These are phyloP conservation scores for Torymus tubicola DNA, from an alignment of 2,888 invertebrate genomes.

Conservation along the genomic window DNA sequence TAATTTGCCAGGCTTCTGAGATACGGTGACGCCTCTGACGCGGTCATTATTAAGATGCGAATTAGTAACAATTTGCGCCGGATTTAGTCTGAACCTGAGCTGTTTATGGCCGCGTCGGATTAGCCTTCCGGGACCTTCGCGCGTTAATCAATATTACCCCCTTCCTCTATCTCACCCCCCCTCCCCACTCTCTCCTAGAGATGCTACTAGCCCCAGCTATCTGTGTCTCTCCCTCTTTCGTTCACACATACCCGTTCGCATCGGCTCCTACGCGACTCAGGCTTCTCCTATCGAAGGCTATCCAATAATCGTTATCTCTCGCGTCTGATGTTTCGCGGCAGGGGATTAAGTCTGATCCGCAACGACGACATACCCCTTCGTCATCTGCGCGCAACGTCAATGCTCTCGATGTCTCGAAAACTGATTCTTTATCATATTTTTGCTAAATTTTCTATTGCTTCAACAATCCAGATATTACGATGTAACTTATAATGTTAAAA, in stretches of 20 bases:
- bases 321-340: constrained; percentile 4
- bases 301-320: constrained; percentile 52
- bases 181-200: background rate
- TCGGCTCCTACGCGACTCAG: background rate
- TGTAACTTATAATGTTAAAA: too few relatives aligned
- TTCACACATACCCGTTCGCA: background rate
- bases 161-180: constrained; percentile 34
- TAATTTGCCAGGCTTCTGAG: constrained; percentile 76
- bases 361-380: background rate
- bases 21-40: constrained; percentile 76
- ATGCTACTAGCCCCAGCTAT: background rate
- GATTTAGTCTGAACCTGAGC: constrained; percentile 75
- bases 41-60: constrained; percentile 77
- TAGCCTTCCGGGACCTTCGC: constrained; percentile 70
- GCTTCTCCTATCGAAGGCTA: constrained; percentile 57
- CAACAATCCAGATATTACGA: too few relatives aligned
- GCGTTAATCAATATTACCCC: constrained; percentile 75
- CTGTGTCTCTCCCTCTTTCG: background rate
- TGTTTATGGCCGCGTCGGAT: constrained; percentile 75
- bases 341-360: constrained; percentile 24
- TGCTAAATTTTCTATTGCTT: too few relatives aligned
- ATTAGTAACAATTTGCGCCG: constrained; percentile 77
- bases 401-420: background rate
- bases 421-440: background rate
- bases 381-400: background rate